Evolutionary conservation across 2,888 invertebrate species (phyloP), one percentile per base, ranked within the genome.

Genomic region (Lycia hirtaria): DNA sequence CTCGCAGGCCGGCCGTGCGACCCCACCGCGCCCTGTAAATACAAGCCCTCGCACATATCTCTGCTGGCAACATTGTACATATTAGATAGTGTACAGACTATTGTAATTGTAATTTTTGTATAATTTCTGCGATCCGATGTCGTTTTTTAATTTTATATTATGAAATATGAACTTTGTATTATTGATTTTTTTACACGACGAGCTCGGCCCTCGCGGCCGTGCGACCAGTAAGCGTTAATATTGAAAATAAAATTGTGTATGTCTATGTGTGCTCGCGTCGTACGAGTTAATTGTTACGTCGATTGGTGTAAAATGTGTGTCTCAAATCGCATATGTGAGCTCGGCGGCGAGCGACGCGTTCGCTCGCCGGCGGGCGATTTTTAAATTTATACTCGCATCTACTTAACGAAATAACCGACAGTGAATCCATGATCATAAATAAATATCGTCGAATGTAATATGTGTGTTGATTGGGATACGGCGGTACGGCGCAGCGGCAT

Each of bases 61-160:
- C 88, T 86, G 92, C 92, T 88, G 92, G 90, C 90, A 85, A 84
- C 82, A 80, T 90, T 92, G 92, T 92, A 92, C 92, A 92, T 92
- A 92, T 90, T 92, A 92, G 92, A 92, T 92, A 92, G 92, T 92
- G 92, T 92, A 92, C 92, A 92, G 92, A 92, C 92, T 91, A 67
- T 91, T 88, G 92, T 92, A 92, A 92, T 92, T 91, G 92, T 92
- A 92, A 92, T 92, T 91, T 89, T 92, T 92, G 92, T 92, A 92
- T 92, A 89, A 92, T 92, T 92, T 92, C 91, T 88, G 92, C 92
- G 91, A 87, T 92, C 91, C 90, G 90, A 92, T 91, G 88, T 88
- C 88, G 87, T 90, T 91, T 92, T 91, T 92, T 92, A 90, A 92
- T 89, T 92, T 91, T 92, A 91, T 92, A 92, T 90, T 67, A 67